Evolutionary conservation across 2,113 vertebrate species (phyloP).

Genomic region (Nansenia antarctica): DNA sequence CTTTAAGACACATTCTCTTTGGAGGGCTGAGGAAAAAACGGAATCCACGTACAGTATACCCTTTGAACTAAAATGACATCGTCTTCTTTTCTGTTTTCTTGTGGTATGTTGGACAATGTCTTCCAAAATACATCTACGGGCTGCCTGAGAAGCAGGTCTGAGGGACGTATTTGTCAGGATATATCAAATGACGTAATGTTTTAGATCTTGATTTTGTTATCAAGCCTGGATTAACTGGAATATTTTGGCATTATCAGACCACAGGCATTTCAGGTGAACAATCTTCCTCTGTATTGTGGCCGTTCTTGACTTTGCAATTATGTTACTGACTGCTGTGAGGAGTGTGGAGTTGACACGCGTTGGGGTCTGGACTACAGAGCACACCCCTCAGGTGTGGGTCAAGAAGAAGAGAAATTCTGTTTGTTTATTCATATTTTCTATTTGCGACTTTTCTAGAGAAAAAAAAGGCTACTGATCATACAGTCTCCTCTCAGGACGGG

Average conservation of each 20-base stretch:
- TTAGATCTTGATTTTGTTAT: background rate
- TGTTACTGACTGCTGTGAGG: constrained; percentile 14
- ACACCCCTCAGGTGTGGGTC: background rate
- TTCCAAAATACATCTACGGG: constrained; percentile 32
- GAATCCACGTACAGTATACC: background rate
- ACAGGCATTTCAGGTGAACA: background rate
- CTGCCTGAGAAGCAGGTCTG: constrained; percentile 15
- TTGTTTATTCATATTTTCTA: constrained; percentile 31
- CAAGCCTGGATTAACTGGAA: constrained; percentile 59
- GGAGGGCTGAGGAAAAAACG: background rate
- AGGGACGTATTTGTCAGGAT: constrained; percentile 9
- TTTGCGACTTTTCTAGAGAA: constrained; percentile 42
- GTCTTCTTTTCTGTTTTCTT: constrained; percentile 30
- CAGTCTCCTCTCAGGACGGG: constrained; percentile 54
- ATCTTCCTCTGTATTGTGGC: background rate
- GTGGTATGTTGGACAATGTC: constrained; percentile 22
- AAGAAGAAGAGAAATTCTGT: constrained; percentile 6
- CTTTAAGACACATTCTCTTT: background rate
- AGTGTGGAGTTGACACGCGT: constrained; percentile 7
- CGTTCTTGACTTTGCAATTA: constrained; percentile 4
- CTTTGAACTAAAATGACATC: background rate
- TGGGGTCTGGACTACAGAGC: background rate
- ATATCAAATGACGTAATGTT: background rate
- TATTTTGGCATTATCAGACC: background rate
- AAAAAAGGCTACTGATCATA: constrained; percentile 65